These are phyloP conservation scores for Gallinago paraguaiae DNA, from an alignment of 2,113 vertebrate genomes.

Conservation along the genomic window DNA sequence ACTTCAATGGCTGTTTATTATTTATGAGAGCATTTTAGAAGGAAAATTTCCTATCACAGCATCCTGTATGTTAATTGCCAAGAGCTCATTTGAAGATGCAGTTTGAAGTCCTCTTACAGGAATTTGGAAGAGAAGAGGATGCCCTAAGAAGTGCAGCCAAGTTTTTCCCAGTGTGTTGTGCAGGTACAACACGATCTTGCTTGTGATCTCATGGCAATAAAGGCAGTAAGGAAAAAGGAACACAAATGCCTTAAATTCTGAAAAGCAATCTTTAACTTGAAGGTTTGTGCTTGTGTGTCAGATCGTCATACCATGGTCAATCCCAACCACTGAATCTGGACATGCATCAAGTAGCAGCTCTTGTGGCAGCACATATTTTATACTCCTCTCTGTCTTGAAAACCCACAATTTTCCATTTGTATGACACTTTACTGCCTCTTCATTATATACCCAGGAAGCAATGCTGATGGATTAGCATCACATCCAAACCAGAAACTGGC, in stretches of 20 bases:
- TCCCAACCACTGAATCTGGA: background rate
- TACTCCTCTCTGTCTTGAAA: background rate
- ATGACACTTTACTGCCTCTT: constrained; percentile 32
- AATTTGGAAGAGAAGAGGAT: background rate
- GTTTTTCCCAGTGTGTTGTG: background rate
- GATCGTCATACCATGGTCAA: background rate
- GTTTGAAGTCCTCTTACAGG: background rate
- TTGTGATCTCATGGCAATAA: background rate
- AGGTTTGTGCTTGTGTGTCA: background rate
- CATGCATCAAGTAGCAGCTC: background rate
- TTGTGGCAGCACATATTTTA: background rate
- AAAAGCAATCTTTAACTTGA: background rate
- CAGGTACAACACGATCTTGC: background rate
- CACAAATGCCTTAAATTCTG: background rate
- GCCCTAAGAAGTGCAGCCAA: background rate
- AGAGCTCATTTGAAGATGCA: background rate
- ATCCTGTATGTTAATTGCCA: background rate
- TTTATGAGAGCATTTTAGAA: background rate
- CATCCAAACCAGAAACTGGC: constrained; percentile 23
- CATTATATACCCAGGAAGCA: background rate
- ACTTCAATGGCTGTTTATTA: background rate
- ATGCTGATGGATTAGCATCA: background rate
- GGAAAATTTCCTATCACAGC: background rate
- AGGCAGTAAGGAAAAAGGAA: background rate
- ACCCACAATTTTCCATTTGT: background rate